Evolutionary conservation across 1,140 invertebrate genomes (phyloP), one percentile per base, ranked within the genome.

Genomic region (Cyclina sinensis): DNA sequence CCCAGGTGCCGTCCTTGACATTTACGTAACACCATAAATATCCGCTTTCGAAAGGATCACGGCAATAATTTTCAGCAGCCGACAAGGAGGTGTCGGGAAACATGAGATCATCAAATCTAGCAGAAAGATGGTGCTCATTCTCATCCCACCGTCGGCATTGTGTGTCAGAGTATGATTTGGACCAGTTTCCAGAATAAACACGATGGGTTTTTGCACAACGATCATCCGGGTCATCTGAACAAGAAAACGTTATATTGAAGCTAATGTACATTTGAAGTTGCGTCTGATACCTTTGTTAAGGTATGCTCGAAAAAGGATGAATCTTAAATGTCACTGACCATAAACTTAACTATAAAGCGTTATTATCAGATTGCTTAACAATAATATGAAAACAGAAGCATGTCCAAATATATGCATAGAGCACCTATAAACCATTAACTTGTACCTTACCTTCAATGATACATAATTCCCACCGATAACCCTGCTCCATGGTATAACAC

Each of bases 401-500:
- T n/a, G n/a, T n/a, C n/a, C n/a, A n/a, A n/a, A n/a, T n/a, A n/a
- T n/a, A n/a, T n/a, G n/a, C n/a, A n/a, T n/a, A n/a, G n/a, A n/a
- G n/a, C n/a, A n/a, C n/a, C n/a, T n/a, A n/a, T n/a, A n/a, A n/a
- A n/a, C n/a, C n/a, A n/a, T n/a, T n/a, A n/a, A n/a, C n/a, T n/a
- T n/a, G n/a, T n/a, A n/a, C n/a, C 5, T 57, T 18, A 70, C 65
- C 65, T 14, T 70, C 65, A 70, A 70, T 32, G 18, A 74, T 48
- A 27, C 70, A 74, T 0, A 48, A 4, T 74, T 74, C 70, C 37
- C 43, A 74, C 7, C 70, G 37, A 1, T 21, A 14, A 9, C 32
- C 21, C 32, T 46, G 74, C 5, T 78, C 74, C 39, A 35, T 78
- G 16, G 74, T 78, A 21, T 57, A 78, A 54, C 74, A 78, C 74